These are phyloP conservation scores for Mayetiola destructor DNA, from an alignment of 2,888 invertebrate genomes.

Conservation along the genomic window DNA sequence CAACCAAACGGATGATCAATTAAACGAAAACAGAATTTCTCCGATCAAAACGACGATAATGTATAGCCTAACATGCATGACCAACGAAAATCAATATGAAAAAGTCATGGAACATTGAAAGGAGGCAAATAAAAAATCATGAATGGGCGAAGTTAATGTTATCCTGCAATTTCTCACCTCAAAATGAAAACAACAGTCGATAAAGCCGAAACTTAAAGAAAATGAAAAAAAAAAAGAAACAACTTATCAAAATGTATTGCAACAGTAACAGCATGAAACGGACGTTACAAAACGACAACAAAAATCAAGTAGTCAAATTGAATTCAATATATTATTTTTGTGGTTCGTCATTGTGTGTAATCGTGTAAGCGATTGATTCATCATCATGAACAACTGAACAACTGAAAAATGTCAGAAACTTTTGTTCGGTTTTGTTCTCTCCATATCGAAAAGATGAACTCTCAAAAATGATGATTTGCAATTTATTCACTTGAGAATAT, in stretches of 20 bases:
- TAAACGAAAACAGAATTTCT: not conserved
- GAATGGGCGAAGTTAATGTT: not conserved
- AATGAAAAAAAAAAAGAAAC: not conserved
- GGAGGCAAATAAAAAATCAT: not conserved
- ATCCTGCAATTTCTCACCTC: not conserved
- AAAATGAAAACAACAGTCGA: slow-evolving; percentile 1
- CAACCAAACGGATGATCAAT: not conserved
- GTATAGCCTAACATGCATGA: not conserved
- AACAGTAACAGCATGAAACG: not conserved
- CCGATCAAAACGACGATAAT: not conserved
- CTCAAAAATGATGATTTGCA: slow-evolving; percentile 8
- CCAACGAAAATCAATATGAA: not conserved
- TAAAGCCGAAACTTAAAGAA: not conserved
- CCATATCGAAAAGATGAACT: no score
- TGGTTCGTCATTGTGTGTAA: not conserved
- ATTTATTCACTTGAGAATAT: not conserved
- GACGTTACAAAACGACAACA: not conserved
- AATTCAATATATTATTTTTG: no score
- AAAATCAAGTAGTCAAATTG: slow-evolving; percentile 12
- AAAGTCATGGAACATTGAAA: not conserved
- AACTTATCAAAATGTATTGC: not conserved
- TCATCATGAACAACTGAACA: not conserved
- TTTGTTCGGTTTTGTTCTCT: no score
- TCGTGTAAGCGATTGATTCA: not conserved
- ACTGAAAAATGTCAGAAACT: not conserved